Conservation (phyloP, 2,113 vertebrate genomes). For the Phyllostomus discolor region DNA sequence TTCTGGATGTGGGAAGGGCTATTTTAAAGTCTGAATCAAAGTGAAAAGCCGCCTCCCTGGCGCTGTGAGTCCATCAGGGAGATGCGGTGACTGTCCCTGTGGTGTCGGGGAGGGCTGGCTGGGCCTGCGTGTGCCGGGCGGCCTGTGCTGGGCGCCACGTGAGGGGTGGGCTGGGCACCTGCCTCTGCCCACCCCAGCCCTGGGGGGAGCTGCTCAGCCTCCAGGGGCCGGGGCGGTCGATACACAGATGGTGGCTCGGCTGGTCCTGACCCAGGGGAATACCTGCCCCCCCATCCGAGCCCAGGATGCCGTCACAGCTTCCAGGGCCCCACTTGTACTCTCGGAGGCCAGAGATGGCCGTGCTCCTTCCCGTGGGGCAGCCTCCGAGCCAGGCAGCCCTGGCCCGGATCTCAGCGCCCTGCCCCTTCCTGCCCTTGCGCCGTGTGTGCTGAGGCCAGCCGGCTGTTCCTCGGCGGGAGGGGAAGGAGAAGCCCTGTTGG, state of each 20-base stretch:
- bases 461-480: neutral
- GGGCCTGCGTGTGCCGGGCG: rapidly evolving
- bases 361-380: neutral
- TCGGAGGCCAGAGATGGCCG: neutral
- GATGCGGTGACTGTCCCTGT: neutral
- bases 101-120: neutral
- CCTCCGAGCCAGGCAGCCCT: neutral
- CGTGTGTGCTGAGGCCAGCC: rapidly evolving
- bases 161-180: neutral
- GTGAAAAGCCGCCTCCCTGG: neutral
- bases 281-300: neutral
- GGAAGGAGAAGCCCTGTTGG: neutral
- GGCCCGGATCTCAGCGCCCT: neutral
- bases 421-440: neutral
- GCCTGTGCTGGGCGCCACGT: rapidly evolving
- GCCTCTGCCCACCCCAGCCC: neutral
- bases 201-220: neutral
- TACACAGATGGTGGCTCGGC: rapidly evolving
- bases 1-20: conserved; percentile 45
- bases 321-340: too few relatives aligned
- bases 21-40: conserved; percentile 39
- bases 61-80: neutral
- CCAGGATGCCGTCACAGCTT: neutral
- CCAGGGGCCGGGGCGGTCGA: rapidly evolving
- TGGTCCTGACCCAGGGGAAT: neutral